Evolutionary conservation across 2,113 vertebrate species (phyloP).

Genomic region (Malurus elegans): DNA sequence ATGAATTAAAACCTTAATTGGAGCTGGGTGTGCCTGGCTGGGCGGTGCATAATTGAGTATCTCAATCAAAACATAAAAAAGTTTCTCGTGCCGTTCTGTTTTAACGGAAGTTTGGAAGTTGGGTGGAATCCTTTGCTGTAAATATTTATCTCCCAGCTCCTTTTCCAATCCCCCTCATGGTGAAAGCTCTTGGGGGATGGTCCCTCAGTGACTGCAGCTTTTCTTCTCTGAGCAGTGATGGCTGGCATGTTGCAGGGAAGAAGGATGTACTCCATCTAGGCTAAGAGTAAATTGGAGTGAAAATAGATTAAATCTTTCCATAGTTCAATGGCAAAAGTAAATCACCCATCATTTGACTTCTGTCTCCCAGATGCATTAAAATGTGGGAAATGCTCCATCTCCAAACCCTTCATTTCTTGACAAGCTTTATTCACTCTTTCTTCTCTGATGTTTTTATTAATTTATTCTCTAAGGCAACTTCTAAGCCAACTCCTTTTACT

Average conservation of each 20-base stretch:
- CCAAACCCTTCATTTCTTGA: constrained; percentile 18
- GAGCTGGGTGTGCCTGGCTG: background rate
- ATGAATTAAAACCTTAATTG: background rate
- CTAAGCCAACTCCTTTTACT: constrained; percentile 11
- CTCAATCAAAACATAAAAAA: background rate
- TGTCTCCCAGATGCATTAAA: constrained; percentile 7
- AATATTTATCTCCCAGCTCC: constrained; percentile 24
- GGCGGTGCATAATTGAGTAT: background rate
- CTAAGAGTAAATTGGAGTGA: constrained; percentile 43
- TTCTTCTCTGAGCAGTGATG: constrained; percentile 5
- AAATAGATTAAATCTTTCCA: constrained; percentile 52
- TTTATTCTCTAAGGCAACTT: constrained; percentile 29
- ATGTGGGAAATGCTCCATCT: constrained; percentile 27
- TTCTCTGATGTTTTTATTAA: constrained; percentile 37
- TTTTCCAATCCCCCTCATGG: background rate
- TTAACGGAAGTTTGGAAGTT: background rate
- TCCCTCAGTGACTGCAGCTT: background rate
- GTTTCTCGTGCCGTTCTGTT: background rate
- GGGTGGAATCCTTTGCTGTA: background rate
- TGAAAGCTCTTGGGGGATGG: background rate
- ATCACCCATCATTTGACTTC: constrained; percentile 51
- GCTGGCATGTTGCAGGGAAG: background rate
- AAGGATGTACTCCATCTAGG: constrained; percentile 26
- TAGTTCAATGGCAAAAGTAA: constrained; percentile 43
- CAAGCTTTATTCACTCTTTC: constrained; percentile 18